Evolutionary conservation across 2,888 invertebrate genomes (phyloP).

Genomic region (Thymelicus lineola): DNA sequence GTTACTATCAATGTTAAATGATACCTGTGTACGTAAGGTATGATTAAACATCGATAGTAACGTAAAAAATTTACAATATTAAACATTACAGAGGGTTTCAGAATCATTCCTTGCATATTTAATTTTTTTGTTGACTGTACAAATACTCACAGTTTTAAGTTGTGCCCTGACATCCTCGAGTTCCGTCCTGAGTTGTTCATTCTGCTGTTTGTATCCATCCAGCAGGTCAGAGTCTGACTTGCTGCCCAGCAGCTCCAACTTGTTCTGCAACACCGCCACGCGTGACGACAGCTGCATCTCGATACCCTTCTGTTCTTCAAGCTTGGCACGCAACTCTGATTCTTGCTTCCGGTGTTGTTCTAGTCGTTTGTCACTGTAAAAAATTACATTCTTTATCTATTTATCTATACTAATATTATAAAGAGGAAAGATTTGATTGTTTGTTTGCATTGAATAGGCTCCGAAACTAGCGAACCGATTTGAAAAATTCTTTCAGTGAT

Average conservation of each 20-base stretch:
- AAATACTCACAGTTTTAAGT: slow-evolving; percentile 63
- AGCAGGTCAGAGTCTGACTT: slow-evolving; percentile 63
- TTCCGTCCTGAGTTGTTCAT: slow-evolving; percentile 66
- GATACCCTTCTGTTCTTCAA: slow-evolving; percentile 73
- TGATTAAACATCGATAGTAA: too few relatives aligned
- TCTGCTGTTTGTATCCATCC: slow-evolving; percentile 66
- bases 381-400: neutral
- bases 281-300: slow-evolving; percentile 74
- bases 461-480: too few relatives aligned
- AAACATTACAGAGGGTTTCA: too few relatives aligned
- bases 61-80: too few relatives aligned
- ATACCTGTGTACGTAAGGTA: too few relatives aligned
- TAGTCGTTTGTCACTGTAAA: slow-evolving; percentile 68
- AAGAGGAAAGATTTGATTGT: too few relatives aligned
- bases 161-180: slow-evolving; percentile 66
- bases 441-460: too few relatives aligned
- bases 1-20: too few relatives aligned
- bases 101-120: too few relatives aligned
- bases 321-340: slow-evolving; percentile 63
- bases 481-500: too few relatives aligned
- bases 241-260: slow-evolving; percentile 64
- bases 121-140: too few relatives aligned
- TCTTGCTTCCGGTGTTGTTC: slow-evolving; percentile 75
- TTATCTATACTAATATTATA: too few relatives aligned
- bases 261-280: slow-evolving; percentile 70